These are phyloP conservation scores for Chionis minor DNA, from an alignment of 2,113 vertebrate species.

Conservation along the genomic window DNA sequence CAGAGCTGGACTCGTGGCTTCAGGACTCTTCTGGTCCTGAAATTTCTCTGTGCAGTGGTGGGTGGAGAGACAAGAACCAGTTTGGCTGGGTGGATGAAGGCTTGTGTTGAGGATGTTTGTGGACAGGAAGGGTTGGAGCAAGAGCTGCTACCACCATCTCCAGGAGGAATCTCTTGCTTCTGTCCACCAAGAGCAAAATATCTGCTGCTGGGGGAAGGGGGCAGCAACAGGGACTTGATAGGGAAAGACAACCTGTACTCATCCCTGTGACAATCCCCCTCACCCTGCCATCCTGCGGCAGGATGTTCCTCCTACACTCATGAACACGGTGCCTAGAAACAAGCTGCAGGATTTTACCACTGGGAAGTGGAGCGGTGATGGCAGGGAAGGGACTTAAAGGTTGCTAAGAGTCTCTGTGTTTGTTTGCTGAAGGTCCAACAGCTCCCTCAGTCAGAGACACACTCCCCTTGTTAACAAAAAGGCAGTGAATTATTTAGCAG, in stretches of 20 bases:
- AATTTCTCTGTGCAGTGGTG: background rate
- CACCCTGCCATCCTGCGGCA: background rate
- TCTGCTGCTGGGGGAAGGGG: background rate
- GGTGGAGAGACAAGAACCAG: background rate
- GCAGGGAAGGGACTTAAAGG: background rate
- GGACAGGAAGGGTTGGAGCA: background rate
- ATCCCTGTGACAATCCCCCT: background rate
- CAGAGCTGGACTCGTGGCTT: background rate
- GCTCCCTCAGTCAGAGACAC: background rate
- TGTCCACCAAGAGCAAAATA: background rate
- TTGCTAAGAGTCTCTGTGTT: constrained; percentile 6
- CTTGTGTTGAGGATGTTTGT: background rate
- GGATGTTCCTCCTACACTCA: background rate
- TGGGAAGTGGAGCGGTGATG: background rate
- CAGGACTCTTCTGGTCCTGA: background rate
- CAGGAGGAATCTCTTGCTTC: background rate
- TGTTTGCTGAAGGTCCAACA: constrained; percentile 14
- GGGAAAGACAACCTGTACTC: background rate
- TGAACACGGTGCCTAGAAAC: background rate
- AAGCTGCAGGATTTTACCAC: background rate
- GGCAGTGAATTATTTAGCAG: constrained; percentile 55
- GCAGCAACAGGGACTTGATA: background rate
- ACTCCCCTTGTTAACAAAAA: constrained; percentile 55
- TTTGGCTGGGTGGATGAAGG: background rate
- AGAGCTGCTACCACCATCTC: background rate